Evolutionary conservation across 2,797 vertebrate species (phyloP), one percentile per base, ranked within the genome.

Genomic region (Caiman crocodilus): DNA sequence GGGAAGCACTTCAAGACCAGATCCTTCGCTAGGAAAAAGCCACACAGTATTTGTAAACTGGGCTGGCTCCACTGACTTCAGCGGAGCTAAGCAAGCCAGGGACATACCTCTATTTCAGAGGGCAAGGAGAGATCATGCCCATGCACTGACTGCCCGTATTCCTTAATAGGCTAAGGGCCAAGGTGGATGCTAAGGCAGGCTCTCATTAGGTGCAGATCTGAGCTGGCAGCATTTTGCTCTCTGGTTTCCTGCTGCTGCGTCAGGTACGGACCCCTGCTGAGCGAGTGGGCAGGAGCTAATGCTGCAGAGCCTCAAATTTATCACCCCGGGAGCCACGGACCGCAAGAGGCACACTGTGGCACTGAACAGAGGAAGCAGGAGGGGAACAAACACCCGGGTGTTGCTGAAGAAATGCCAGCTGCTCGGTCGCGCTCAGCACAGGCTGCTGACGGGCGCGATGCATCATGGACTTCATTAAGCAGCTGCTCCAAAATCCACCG

Each of bases 361-460:
- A 14, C 17, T 13, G 14, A 58, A 63, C 21, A 30, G 12, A 23
- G 12, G n/a, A 26, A 30, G 55, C 25, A 61, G 21, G 84, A n/a
- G 28, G 30, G 20, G 28, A 26, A 13, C 76, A 90, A 28, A 61
- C 32, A 23, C 25, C 23, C 1, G 1, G 64, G 74, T 50, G 25
- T 1, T 4, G 14, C 30, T 2, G 35, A 28, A 56, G 57, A 65
- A 20, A 30, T 3, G 50, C 14, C n/a, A 69, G 58, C 58, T 3
- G 0, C 57, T 61, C 75, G 26, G 30, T 60, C 32, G 13, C 2
- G 59, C 6, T 12, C 30, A 60, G 30, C 14, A 1, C 32, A 61
- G 20, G 25, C 7, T 0, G 4, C 1, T 67, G 69, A n/a, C 1
- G 0, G 1, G 13, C 14, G 67, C 9, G 42, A 50, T 50, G 42